phyloP scores from a whole-genome alignment of 2,888 invertebrate genomes.

The Liopterus haemorrhoidalis region DNA sequence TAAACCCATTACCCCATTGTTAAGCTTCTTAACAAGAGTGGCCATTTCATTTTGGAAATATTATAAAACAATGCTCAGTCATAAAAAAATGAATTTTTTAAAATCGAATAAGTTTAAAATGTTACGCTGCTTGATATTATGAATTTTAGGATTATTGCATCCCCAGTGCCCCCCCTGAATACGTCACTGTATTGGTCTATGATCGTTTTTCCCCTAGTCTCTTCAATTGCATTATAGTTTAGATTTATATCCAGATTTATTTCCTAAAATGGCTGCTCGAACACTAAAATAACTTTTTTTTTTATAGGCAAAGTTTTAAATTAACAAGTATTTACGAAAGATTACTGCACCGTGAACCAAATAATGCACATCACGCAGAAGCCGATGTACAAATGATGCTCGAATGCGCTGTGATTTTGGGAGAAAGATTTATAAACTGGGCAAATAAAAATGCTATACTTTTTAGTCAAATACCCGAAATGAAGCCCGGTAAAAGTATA shows the following conservation, averaged over 20 bases:
- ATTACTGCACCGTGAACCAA: slow-evolving; percentile 47
- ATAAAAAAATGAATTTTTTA: no score
- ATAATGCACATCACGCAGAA: slow-evolving; percentile 60
- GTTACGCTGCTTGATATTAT: no score
- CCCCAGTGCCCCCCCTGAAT: no score
- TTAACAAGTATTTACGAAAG: slow-evolving; percentile 53
- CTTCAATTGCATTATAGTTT: neutral
- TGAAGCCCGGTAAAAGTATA: slow-evolving; percentile 28
- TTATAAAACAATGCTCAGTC: no score
- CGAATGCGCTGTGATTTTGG: slow-evolving; percentile 54
- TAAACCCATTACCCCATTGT: no score
- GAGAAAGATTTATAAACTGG: slow-evolving; percentile 55
- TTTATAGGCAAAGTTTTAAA: slow-evolving; percentile 45
- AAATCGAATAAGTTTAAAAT: no score
- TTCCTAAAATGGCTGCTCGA: no score
- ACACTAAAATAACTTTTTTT: slow-evolving; percentile 14
- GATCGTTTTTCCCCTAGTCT: no score
- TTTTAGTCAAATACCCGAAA: slow-evolving; percentile 39
- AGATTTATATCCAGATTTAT: no score
- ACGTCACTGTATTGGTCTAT: neutral
- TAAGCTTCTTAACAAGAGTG: no score
- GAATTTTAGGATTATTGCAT: no score
- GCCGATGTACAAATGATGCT: slow-evolving; percentile 60
- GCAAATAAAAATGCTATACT: slow-evolving; percentile 43
- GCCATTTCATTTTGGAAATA: no score